Evolutionary conservation across 2,113 vertebrate species (phyloP).

Genomic region (Polyodon spathula): DNA sequence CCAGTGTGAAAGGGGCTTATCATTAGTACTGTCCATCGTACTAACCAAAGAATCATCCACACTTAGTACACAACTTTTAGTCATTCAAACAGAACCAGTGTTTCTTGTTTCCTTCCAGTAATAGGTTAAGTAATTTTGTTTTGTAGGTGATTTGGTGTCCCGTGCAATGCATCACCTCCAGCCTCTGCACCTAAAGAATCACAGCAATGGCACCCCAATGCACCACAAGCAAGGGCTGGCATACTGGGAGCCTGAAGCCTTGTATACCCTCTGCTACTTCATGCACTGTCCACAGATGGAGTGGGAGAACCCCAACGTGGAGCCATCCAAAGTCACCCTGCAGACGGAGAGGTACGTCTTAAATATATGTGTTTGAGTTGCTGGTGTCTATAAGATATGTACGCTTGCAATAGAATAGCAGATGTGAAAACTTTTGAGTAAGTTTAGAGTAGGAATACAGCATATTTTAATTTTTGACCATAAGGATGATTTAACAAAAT

Average conservation of each 20-base stretch:
- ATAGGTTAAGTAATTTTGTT: slow-evolving; percentile 10
- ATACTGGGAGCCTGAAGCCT: slow-evolving; percentile 90
- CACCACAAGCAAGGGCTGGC: slow-evolving; percentile 74
- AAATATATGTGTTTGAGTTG: too few relatives aligned
- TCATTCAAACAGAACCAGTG: too few relatives aligned
- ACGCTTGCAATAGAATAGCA: too few relatives aligned
- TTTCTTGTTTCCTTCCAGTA: not conserved
- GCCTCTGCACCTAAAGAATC: slow-evolving; percentile 79
- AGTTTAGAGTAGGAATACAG: too few relatives aligned
- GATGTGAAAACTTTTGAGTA: too few relatives aligned
- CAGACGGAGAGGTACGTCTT: slow-evolving; percentile 81
- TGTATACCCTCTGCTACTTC: slow-evolving; percentile 96
- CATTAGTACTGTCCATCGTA: too few relatives aligned
- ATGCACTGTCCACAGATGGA: slow-evolving; percentile 98
- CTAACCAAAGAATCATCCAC: too few relatives aligned
- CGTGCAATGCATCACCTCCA: slow-evolving; percentile 92
- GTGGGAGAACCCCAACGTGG: slow-evolving; percentile 95
- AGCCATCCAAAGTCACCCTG: slow-evolving; percentile 86
- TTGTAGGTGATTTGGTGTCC: slow-evolving; percentile 85
- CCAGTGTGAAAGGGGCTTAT: too few relatives aligned
- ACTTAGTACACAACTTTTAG: too few relatives aligned
- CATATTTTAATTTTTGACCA: too few relatives aligned
- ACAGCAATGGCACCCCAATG: slow-evolving; percentile 76
- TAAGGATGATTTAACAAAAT: too few relatives aligned
- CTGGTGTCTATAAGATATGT: too few relatives aligned